Percentiles rank a stretch among this genome's conserved stretches.
These are phyloP conservation scores for Eupithecia dodoneata DNA, from an alignment of 2,888 invertebrate genomes.

Conservation along the genomic window DNA sequence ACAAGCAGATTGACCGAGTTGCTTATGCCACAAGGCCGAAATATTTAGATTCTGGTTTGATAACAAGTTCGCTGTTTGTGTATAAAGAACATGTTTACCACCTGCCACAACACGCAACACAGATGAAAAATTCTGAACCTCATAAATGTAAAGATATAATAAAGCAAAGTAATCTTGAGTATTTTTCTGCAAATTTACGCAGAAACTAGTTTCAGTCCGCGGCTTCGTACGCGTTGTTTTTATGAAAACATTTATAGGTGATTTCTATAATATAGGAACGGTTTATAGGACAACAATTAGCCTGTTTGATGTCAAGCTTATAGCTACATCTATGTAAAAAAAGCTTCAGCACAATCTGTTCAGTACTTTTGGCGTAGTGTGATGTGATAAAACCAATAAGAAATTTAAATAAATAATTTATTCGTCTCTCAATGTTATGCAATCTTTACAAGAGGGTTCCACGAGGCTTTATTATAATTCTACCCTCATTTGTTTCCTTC, in stretches of 20 bases:
- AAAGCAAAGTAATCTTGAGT: not conserved
- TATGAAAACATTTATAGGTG: no score
- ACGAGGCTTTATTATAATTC: constrained; percentile 15
- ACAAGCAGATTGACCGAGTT: constrained; percentile 34
- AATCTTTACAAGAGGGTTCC: not conserved
- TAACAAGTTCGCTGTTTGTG: constrained; percentile 29
- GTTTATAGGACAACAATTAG: no score
- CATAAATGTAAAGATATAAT: not conserved
- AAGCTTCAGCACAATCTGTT: no score
- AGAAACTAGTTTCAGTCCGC: not conserved
- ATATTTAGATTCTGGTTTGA: constrained; percentile 37
- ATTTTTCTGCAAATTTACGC: not conserved
- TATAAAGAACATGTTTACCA: constrained; percentile 25
- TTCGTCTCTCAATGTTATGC: not conserved
- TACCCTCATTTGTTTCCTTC: constrained; percentile 9
- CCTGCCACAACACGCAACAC: constrained; percentile 8
- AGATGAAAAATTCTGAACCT: not conserved
- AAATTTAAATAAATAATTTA: not conserved
- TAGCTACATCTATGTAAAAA: no score
- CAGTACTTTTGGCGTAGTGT: no score
- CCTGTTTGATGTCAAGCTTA: no score
- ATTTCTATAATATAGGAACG: no score
- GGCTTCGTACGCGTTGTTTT: no score
- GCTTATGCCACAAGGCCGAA: constrained; percentile 37
- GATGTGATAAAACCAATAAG: no score